Percentiles rank a stretch among this genome's conserved stretches.
These are phyloP conservation scores for Upupa epops DNA, from an alignment of 2,113 vertebrate genomes.

Conservation along the genomic window DNA sequence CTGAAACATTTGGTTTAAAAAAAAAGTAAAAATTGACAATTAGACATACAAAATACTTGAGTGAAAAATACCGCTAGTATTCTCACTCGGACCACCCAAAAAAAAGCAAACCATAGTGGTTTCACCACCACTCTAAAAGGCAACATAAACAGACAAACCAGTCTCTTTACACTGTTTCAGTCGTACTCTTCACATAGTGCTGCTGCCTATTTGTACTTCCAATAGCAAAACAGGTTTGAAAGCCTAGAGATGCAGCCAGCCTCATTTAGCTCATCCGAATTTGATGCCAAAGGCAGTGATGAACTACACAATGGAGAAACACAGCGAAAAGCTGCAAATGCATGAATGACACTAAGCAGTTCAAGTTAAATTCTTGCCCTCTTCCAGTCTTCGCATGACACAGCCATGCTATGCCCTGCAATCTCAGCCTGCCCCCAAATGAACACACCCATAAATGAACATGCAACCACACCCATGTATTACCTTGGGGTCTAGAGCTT, in stretches of 20 bases:
- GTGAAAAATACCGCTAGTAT: neutral
- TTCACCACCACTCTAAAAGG: neutral
- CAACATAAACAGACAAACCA: neutral
- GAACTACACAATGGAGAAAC: neutral
- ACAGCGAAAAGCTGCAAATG: neutral
- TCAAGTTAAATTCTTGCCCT: neutral
- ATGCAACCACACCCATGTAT: accelerated
- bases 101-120: neutral
- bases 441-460: neutral
- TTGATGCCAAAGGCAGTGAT: neutral
- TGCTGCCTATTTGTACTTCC: neutral
- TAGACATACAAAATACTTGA: neutral
- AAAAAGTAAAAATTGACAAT: neutral
- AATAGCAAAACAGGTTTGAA: neutral
- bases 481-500: neutral
- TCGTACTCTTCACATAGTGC: neutral
- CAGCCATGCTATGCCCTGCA: accelerated
- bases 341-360: accelerated
- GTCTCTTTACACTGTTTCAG: neutral
- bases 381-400: neutral
- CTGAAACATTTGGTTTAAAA: neutral
- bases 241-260: neutral
- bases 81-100: neutral
- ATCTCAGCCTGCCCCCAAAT: neutral
- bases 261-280: neutral